These are phyloP conservation scores for Rhagoletis zephyria DNA, from an alignment of 1,140 invertebrate genomes.

Conservation along the genomic window DNA sequence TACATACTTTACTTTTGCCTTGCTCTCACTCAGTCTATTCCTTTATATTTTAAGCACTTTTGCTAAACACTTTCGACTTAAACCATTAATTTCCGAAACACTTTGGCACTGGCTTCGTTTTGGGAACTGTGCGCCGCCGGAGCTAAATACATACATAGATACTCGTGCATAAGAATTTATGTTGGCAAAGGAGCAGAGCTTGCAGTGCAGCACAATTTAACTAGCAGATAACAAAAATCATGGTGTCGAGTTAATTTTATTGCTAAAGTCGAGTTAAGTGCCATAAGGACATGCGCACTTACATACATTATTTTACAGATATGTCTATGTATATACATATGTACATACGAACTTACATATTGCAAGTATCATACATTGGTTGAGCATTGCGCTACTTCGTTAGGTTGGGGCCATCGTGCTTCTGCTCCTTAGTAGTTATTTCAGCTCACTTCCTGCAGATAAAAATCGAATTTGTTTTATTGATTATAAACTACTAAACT, in stretches of 20 bases:
- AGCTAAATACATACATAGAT: neutral
- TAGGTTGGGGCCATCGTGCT: conserved; percentile 60
- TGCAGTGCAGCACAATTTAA: conserved; percentile 33
- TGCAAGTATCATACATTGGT: neutral
- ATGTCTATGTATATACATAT: neutral
- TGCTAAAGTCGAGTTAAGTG: conserved; percentile 72
- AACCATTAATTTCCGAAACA: conserved; percentile 70
- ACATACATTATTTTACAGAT: neutral
- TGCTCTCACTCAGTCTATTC: neutral
- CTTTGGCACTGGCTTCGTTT: conserved; percentile 40
- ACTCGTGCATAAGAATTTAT: neutral
- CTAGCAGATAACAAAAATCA: conserved; percentile 44
- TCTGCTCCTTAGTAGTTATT: conserved; percentile 58
- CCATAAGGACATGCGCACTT: conserved; percentile 29
- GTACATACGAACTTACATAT: neutral
- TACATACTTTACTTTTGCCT: neutral
- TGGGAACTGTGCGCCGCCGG: neutral
- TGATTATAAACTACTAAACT: conserved; percentile 60
- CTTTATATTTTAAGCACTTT: conserved; percentile 50
- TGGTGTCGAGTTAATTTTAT: conserved; percentile 69
- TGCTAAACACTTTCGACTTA: conserved; percentile 73
- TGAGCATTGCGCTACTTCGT: conserved; percentile 14
- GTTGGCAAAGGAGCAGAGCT: neutral
- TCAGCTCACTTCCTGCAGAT: conserved; percentile 57
- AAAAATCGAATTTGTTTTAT: conserved; percentile 73